These are phyloP conservation scores for Amiota mariae DNA, from an alignment of 2,888 invertebrate species.

Conservation along the genomic window DNA sequence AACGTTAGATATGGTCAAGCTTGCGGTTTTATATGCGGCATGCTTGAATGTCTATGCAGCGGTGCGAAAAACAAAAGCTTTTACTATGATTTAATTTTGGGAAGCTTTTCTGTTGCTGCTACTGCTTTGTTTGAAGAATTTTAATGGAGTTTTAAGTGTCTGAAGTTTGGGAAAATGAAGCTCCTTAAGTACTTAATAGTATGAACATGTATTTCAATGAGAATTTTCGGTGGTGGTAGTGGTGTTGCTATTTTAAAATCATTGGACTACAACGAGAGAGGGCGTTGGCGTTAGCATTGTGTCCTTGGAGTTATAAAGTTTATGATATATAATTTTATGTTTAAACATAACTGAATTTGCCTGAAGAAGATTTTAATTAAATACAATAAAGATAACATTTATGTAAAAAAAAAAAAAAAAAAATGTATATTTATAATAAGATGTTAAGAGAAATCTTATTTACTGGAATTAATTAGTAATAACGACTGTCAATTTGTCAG, in stretches of 20 bases:
- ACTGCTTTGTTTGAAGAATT: conserved; percentile 1
- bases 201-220: conserved; percentile 48
- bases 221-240: conserved; percentile 48
- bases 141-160: conserved; percentile 31
- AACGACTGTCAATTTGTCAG: too few relatives aligned
- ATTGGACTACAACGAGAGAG: neutral
- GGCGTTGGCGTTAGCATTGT: neutral
- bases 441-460: too few relatives aligned
- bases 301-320: neutral
- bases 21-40: conserved; percentile 68
- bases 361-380: neutral
- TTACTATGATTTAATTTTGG: conserved; percentile 20
- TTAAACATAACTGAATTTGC: too few relatives aligned
- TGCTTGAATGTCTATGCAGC: conserved; percentile 32
- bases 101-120: conserved; percentile 8
- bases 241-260: neutral
- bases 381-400: too few relatives aligned
- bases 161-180: conserved; percentile 34
- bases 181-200: conserved; percentile 45
- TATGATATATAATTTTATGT: neutral
- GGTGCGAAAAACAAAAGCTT: conserved; percentile 47
- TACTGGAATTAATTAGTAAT: too few relatives aligned
- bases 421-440: too few relatives aligned
- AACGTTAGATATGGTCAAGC: conserved; percentile 60
- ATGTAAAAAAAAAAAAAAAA: too few relatives aligned